These are phyloP conservation scores for Eubasilissa splendida DNA, from an alignment of 2,888 invertebrate genomes.

Conservation along the genomic window DNA sequence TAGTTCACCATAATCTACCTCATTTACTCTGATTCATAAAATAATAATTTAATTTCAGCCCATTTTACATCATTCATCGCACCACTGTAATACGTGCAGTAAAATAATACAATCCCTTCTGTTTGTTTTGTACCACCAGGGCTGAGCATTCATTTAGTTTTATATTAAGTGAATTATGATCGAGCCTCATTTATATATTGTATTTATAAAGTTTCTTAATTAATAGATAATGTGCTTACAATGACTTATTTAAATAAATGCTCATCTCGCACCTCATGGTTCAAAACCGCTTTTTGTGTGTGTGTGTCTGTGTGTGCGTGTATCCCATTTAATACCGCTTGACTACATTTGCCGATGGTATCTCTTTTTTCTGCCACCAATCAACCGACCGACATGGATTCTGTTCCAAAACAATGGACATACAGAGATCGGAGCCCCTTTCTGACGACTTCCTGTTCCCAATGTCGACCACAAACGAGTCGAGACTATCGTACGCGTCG, in stretches of 20 bases:
- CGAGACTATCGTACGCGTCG: constrained; percentile 95
- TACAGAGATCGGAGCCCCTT: constrained; percentile 95
- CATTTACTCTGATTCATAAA: constrained; percentile 28
- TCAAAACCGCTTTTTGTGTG: background rate
- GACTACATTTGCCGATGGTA: constrained; percentile 54
- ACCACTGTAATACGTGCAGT: constrained; percentile 14
- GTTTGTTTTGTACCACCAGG: constrained; percentile 10
- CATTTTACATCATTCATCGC: constrained; percentile 24
- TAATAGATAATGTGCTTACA: background rate
- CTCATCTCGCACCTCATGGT: constrained; percentile 5
- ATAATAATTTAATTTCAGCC: constrained; percentile 24
- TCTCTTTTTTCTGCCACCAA: constrained; percentile 46
- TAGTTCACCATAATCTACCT: constrained; percentile 25
- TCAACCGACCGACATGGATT: constrained; percentile 26
- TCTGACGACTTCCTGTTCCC: constrained; percentile 99
- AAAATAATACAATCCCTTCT: constrained; percentile 30
- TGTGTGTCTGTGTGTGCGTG: constrained; percentile 29
- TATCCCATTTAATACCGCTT: constrained; percentile 49
- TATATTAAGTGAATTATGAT: background rate
- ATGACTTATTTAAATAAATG: background rate
- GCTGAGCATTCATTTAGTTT: background rate
- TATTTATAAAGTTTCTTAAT: background rate
- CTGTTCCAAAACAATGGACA: constrained; percentile 44
- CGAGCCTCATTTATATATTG: background rate
- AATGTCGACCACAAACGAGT: constrained; percentile 86